Evolutionary conservation across 2,113 vertebrate species (phyloP).

Genomic region (Eublepharis macularius): DNA sequence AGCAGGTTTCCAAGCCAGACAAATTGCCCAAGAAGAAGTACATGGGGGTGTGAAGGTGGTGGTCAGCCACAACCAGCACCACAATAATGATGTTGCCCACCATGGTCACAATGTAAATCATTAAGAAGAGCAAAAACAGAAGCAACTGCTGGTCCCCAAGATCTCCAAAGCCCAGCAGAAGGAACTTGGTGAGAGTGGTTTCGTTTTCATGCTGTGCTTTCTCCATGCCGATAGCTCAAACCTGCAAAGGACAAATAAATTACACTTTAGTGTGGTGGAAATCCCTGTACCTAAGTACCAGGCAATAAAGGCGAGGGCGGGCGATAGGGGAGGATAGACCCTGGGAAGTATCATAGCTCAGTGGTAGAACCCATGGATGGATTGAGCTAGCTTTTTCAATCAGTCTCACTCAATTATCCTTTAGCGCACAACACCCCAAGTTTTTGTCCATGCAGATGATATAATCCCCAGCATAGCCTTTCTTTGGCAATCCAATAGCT

Average conservation of each 20-base stretch:
- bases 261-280: neutral
- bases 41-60: slow-evolving; percentile 16
- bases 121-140: neutral
- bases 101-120: slow-evolving; percentile 5
- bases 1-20: slow-evolving; percentile 6
- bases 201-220: neutral
- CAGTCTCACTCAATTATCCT: too few relatives aligned
- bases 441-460: too few relatives aligned
- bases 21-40: slow-evolving; percentile 21
- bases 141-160: neutral
- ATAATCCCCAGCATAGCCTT: too few relatives aligned
- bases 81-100: slow-evolving; percentile 10
- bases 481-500: too few relatives aligned
- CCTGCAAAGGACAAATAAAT: neutral
- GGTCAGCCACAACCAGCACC: neutral
- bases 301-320: neutral
- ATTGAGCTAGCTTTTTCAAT: too few relatives aligned
- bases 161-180: neutral
- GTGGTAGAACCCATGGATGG: too few relatives aligned
- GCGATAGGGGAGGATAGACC: neutral
- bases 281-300: neutral
- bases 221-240: neutral
- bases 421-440: too few relatives aligned
- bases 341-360: too few relatives aligned
- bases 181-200: slow-evolving; percentile 2